Conservation (phyloP, 2,113 vertebrate genomes). For the Sylvilagus bachmani region DNA sequence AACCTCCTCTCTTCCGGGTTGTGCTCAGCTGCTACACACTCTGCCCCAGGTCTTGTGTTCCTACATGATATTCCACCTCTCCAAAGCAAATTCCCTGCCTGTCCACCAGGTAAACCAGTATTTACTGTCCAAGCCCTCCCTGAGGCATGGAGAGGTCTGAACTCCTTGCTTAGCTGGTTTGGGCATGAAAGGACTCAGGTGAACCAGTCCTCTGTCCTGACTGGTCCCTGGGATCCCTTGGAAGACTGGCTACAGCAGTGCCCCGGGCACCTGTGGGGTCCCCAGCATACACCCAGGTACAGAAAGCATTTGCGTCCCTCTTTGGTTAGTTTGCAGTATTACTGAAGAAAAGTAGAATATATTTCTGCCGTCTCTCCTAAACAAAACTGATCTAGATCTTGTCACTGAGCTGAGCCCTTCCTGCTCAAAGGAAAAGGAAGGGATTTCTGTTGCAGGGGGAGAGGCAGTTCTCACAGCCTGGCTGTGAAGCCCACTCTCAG, state of each 20-base stretch:
- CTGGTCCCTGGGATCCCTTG: background rate
- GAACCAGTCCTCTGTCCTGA: too few relatives aligned
- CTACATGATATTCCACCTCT: background rate
- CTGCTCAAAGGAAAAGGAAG: background rate
- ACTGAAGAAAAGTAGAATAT: background rate
- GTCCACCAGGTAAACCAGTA: background rate
- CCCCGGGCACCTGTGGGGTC: background rate
- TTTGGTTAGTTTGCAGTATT: background rate
- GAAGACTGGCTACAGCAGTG: background rate
- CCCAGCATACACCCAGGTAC: too few relatives aligned
- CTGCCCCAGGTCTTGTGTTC: accelerated
- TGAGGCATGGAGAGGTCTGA: background rate
- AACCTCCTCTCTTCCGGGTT: background rate
- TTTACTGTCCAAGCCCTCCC: background rate
- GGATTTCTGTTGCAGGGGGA: too few relatives aligned
- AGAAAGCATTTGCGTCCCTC: background rate
- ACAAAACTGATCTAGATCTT: background rate
- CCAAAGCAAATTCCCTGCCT: background rate
- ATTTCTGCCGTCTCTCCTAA: background rate
- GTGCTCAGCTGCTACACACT: background rate
- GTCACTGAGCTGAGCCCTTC: background rate
- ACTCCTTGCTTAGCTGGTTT: background rate
- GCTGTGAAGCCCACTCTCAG: accelerated
- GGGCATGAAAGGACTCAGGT: accelerated
- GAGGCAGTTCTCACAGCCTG: background rate